These are phyloP conservation scores for Rhopilema esculentum DNA, from an alignment of 30 jellyfish, hydroid and myxozoan genomes.

Conservation along the genomic window DNA sequence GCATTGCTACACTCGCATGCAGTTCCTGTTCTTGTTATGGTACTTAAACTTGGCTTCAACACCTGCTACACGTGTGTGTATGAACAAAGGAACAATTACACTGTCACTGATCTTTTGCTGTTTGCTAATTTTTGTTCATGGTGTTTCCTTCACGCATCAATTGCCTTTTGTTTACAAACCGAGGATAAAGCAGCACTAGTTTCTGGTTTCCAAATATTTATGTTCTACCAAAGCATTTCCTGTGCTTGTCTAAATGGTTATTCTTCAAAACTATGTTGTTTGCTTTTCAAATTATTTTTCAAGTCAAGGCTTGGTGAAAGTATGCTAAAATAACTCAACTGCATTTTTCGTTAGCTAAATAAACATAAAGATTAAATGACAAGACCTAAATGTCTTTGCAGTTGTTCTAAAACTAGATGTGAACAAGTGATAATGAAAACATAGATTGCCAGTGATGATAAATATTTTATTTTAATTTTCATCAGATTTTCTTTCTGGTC, in stretches of 20 bases:
- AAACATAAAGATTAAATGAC: too few relatives aligned
- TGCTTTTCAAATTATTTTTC: neutral
- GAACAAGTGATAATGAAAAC: too few relatives aligned
- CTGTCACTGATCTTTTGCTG: constrained; percentile 74
- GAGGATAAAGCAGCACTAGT: neutral
- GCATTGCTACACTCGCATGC: neutral
- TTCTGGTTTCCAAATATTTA: neutral
- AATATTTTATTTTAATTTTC: too few relatives aligned
- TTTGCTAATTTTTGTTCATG: constrained; percentile 31
- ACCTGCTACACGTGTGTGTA: constrained; percentile 58
- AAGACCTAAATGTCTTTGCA: too few relatives aligned
- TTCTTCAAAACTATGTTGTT: neutral
- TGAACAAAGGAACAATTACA: constrained; percentile 20
- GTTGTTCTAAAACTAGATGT: too few relatives aligned
- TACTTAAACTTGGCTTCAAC: constrained; percentile 57
- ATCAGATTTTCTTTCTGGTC: too few relatives aligned
- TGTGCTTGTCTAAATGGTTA: neutral
- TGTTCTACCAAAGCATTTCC: neutral
- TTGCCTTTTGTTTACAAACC: constrained; percentile 34
- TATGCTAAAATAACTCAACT: too few relatives aligned
- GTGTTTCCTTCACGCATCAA: constrained; percentile 35
- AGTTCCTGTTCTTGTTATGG: constrained; percentile 10
- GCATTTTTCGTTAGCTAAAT: too few relatives aligned
- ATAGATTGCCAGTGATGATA: too few relatives aligned
- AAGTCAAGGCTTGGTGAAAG: too few relatives aligned